Evolutionary conservation across 2,113 vertebrate species (phyloP), one percentile per base, ranked within the genome.

Genomic region (Dicrurus megarhynchus): DNA sequence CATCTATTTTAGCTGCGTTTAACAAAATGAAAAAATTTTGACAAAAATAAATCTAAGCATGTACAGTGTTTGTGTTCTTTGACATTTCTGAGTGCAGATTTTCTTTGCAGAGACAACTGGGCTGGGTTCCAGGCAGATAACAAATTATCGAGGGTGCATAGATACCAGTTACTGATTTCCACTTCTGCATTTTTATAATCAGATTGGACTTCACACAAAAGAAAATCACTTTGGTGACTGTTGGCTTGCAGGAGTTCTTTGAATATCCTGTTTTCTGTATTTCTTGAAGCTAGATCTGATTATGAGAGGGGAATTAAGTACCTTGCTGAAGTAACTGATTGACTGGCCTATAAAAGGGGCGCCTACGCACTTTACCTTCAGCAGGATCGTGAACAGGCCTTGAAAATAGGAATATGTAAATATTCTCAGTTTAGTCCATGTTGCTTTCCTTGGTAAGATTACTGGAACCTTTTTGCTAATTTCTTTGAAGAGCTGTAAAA

Each of bases 111-210:
- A 92, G 84, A 85, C 89, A 83, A 50, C 85, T 78, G 94, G 94
- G 92, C 94, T 89, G 94, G 63, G 71, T 96, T 96, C 95, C 92
- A 93, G 92, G 90, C 71, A 96, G 92, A 94, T 92, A 97, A 82
- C 73, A 71, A 87, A 92, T 94, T 96, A 96, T 94, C 79, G 8
- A 65, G 89, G 56, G 82, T 80, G 76, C 69, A 83, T 49, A 95
- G 93, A 96, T 95, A 82, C 92, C 85, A 87, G 71, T 84, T 94
- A 73, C 89, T 89, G 96, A 97, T 95, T 95, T 92, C 90, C 83
- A 93, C 73, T 93, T 92, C 78, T 93, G 84, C 78, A 80, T 96
- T 89, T 95, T 76, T 88, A 55, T 96, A 96, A 97, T 97, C 97
- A 90, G 92, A 96, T 96, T 96, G 94, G 90, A 91, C 79, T 95